Evolutionary conservation across 2,113 vertebrate species (phyloP).

Genomic region (Sclerurus mexicanus): DNA sequence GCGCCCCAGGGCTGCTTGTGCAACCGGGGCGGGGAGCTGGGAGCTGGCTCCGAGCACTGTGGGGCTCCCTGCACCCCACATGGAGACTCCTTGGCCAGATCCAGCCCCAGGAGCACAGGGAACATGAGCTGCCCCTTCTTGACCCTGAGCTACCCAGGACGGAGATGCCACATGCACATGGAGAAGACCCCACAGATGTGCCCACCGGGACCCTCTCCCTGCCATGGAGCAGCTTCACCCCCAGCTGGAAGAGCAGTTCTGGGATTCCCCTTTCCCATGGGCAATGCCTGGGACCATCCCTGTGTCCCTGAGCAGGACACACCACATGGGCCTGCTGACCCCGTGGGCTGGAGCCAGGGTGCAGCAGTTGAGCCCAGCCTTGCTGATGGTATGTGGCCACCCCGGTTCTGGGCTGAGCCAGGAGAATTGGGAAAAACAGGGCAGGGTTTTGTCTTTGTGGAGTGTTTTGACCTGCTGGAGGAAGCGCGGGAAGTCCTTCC

Average conservation of each 20-base stretch:
- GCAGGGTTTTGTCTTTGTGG: not conserved
- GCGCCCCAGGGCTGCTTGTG: not conserved
- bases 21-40: constrained; percentile 37
- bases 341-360: not conserved
- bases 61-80: not conserved
- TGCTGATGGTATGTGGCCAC: not conserved
- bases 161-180: fast-evolving
- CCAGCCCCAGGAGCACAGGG: not conserved
- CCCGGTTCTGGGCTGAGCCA: not conserved
- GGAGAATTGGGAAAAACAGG: not conserved
- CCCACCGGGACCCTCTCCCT: fast-evolving
- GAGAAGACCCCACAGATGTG: fast-evolving
- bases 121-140: fast-evolving
- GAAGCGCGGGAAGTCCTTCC: not conserved
- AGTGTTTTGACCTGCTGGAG: not conserved
- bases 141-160: fast-evolving
- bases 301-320: fast-evolving
- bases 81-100: not conserved
- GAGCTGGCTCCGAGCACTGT: not conserved
- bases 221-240: fast-evolving
- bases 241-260: not conserved
- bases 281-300: fast-evolving
- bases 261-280: fast-evolving
- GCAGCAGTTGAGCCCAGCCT: not conserved
- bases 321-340: fast-evolving